Evolutionary conservation across 2,113 vertebrate genomes (phyloP).

Genomic region (Perca schrenkii): DNA sequence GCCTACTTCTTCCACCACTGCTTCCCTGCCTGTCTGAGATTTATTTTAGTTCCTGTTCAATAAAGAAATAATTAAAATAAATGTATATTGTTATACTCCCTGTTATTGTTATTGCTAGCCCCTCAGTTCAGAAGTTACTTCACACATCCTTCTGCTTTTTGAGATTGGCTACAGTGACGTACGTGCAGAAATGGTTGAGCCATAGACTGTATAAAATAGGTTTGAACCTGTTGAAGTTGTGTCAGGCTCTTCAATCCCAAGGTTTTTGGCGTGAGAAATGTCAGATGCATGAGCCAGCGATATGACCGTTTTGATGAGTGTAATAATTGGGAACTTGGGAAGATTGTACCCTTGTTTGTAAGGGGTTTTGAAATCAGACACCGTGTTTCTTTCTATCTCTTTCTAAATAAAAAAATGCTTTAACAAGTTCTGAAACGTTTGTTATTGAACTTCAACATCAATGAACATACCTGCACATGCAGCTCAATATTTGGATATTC

Average conservation of each 20-base stretch:
- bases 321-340: neutral
- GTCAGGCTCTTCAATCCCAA: neutral
- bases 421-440: neutral
- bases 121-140: neutral
- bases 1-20: neutral
- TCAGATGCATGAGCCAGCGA: neutral
- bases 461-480: neutral
- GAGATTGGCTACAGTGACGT: neutral
- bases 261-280: conserved; percentile 2
- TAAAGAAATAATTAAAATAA: neutral
- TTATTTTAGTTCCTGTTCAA: neutral
- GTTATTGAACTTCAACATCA: neutral
- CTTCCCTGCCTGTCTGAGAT: neutral
- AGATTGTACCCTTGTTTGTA: neutral
- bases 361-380: neutral
- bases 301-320: neutral
- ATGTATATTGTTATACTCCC: neutral
- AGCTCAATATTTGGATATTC: neutral
- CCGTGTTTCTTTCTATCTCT: neutral
- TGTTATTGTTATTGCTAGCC: too few species aligned
- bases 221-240: conserved; percentile 42
- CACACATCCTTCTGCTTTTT: conserved; percentile 32
- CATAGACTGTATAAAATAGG: too few species aligned
- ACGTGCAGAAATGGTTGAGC: conserved; percentile 6
- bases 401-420: neutral